Evolutionary conservation across 1,140 invertebrate species (phyloP).

Genomic region (Nomia melanderi): DNA sequence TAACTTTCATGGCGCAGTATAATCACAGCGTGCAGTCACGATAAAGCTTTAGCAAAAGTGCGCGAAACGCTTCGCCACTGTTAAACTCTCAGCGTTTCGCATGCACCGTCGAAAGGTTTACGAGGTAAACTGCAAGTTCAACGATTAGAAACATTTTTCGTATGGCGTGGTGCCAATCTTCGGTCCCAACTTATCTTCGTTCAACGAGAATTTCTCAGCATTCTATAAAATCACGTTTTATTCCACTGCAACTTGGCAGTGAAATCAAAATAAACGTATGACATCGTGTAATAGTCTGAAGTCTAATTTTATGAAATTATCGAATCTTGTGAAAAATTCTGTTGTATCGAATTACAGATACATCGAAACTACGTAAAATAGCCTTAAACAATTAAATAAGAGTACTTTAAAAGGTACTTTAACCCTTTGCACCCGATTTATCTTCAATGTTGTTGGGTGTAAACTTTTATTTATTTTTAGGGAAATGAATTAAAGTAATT

Average conservation of each 20-base stretch:
- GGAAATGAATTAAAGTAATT: too few species aligned
- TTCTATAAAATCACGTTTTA: background rate
- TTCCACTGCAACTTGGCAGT: too few species aligned
- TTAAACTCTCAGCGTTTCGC: background rate
- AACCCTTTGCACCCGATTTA: too few species aligned
- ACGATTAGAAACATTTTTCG: slow-evolving; percentile 1
- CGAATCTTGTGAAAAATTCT: too few species aligned
- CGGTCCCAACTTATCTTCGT: slow-evolving; percentile 29
- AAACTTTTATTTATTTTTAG: too few species aligned
- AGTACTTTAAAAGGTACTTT: too few species aligned
- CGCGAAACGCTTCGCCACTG: slow-evolving; percentile 37
- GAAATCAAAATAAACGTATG: background rate
- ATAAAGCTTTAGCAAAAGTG: slow-evolving; percentile 26
- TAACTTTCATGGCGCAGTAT: slow-evolving; percentile 5
- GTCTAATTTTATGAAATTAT: too few species aligned
- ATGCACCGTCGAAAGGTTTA: slow-evolving; percentile 23
- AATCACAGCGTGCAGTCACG: slow-evolving; percentile 16
- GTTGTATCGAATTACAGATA: too few species aligned
- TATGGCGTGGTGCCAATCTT: slow-evolving; percentile 37
- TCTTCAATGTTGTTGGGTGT: too few species aligned
- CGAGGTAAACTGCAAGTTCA: slow-evolving; percentile 35
- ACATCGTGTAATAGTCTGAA: too few species aligned
- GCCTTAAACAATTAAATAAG: too few species aligned
- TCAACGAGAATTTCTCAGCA: slow-evolving; percentile 11
- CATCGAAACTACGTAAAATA: too few species aligned